A percentile compares a stretch with the other conserved stretches of the same genome.
These are phyloP conservation scores for Brachymystax lenok DNA, from an alignment of 2,797 vertebrate genomes.

Conservation along the genomic window DNA sequence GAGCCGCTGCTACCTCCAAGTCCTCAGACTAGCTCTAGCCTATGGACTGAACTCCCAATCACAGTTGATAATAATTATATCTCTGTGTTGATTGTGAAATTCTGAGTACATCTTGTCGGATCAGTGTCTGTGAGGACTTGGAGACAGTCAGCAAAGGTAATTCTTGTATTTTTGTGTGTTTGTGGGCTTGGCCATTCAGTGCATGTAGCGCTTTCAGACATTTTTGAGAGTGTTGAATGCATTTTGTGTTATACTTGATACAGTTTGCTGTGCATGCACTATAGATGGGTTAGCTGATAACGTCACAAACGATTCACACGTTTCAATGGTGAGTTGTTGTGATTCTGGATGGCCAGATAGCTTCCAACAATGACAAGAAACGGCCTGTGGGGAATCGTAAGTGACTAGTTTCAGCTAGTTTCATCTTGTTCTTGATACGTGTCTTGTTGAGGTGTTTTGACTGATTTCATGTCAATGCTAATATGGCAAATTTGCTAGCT, in stretches of 20 bases:
- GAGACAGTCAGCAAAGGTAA: constrained; percentile 4
- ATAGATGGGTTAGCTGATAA: neutral
- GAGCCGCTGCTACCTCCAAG: neutral
- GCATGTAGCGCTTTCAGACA: neutral
- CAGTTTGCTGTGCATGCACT: neutral
- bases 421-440: no score
- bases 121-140: constrained; percentile 2
- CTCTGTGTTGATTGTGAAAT: neutral
- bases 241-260: neutral
- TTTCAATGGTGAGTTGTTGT: no score
- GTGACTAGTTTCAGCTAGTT: no score
- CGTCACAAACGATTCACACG: no score
- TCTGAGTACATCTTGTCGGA: neutral
- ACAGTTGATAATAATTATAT: neutral
- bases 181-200: neutral
- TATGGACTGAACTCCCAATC: neutral
- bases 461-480: no score
- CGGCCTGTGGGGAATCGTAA: no score
- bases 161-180: neutral
- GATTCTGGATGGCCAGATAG: no score
- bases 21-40: neutral
- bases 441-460: no score
- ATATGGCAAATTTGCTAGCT: no score
- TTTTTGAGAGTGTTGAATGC: neutral
- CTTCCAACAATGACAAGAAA: no score